A percentile compares a stretch with the other conserved stretches of the same genome.
phyloP scores from a whole-genome alignment of 2,113 vertebrate genomes.

The Agelaius phoeniceus region DNA sequence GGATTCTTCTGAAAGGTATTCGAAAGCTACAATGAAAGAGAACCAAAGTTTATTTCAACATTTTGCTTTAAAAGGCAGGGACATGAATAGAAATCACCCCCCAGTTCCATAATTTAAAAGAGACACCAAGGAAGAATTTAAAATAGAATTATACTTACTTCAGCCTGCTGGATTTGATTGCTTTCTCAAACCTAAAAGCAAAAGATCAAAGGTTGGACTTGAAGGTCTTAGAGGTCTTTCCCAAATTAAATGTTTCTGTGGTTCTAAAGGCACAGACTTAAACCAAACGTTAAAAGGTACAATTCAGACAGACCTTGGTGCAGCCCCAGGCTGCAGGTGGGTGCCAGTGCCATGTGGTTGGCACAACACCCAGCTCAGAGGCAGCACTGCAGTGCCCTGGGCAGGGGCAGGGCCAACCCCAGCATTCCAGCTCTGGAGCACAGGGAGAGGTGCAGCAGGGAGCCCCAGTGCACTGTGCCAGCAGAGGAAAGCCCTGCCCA shows the following conservation, averaged over 20 bases:
- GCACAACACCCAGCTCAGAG: neutral
- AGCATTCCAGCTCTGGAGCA: neutral
- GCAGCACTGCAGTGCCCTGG: neutral
- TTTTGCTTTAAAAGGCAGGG: neutral
- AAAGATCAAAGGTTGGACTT: neutral
- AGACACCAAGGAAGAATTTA: neutral
- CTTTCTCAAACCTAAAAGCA: conserved; percentile 50
- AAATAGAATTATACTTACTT: neutral
- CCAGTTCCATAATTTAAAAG: neutral
- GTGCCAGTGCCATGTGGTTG: neutral
- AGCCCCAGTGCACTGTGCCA: neutral
- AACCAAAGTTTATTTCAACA: neutral
- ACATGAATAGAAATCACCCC: accelerated
- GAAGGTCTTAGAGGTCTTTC: neutral
- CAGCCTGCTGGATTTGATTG: neutral
- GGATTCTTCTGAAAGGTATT: conserved; percentile 72
- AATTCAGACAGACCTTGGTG: accelerated
- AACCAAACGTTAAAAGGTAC: neutral
- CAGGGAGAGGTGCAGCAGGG: neutral
- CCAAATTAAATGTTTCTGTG: neutral
- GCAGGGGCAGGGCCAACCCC: neutral
- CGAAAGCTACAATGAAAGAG: conserved; percentile 52
- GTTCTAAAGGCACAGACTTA: neutral
- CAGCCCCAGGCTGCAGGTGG: neutral
- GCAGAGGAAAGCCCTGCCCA: neutral